Conservation (phyloP, 2,888 invertebrate species). For the Tipula vernalis region DNA sequence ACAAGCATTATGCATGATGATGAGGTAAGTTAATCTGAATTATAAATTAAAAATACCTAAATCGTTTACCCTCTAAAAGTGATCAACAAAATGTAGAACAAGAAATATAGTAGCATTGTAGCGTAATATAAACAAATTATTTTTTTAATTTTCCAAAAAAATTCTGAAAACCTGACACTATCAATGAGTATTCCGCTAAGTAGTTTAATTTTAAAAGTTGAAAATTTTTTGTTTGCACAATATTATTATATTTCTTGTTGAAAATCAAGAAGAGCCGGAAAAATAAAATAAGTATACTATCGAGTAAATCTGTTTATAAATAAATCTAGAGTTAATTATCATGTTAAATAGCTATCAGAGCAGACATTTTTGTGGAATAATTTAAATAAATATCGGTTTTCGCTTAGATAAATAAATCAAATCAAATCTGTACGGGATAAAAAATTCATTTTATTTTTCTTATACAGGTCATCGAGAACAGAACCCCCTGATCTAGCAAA, state of each 20-base stretch:
- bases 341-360: not conserved
- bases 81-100: not conserved
- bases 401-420: not conserved
- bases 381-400: not conserved
- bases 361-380: not conserved
- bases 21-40: conserved; percentile 47
- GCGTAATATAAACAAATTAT: not conserved
- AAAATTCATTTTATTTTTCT: not conserved
- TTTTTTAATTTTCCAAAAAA: not conserved
- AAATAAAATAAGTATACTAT: not conserved
- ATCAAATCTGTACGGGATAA: not conserved
- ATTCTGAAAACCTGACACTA: not conserved
- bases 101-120: not conserved
- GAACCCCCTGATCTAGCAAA: conserved; percentile 68
- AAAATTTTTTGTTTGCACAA: not conserved
- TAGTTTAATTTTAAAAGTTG: not conserved
- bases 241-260: not conserved
- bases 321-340: not conserved
- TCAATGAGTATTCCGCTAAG: not conserved
- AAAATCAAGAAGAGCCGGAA: not conserved
- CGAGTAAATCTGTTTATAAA: not conserved
- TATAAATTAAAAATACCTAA: not conserved
- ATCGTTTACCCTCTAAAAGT: no score
- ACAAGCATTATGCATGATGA: conserved; percentile 89
- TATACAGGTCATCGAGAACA: conserved; percentile 57